Percentiles rank a stretch among this genome's conserved stretches.
phyloP scores from a whole-genome alignment of 1,140 invertebrate genomes.

The Nasonia giraulti region DNA sequence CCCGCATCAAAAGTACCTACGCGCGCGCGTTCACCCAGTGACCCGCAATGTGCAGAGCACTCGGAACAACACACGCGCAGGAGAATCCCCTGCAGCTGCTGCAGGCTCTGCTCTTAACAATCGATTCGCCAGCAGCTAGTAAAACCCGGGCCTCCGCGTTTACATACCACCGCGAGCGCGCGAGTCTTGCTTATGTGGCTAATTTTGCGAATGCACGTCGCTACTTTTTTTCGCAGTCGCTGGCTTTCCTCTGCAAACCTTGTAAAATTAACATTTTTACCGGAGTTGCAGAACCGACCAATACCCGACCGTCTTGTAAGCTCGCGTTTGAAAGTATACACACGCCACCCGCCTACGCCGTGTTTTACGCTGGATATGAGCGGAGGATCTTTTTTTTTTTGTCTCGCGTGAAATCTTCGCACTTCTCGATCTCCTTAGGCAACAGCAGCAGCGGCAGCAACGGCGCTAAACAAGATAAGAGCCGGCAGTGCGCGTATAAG shows the following conservation, averaged over 20 bases:
- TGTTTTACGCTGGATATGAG: background rate
- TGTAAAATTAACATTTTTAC: slow-evolving; percentile 15
- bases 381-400: background rate
- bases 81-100: background rate
- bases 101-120: background rate
- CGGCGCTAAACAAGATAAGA: background rate
- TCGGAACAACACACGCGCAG: background rate
- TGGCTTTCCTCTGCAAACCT: background rate
- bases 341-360: no score
- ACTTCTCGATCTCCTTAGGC: background rate
- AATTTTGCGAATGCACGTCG: background rate
- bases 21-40: slow-evolving; percentile 15
- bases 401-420: no score
- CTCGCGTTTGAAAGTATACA: background rate
- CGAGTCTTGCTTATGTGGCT: background rate
- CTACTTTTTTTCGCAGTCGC: background rate
- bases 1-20: slow-evolving; percentile 13
- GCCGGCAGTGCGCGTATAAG: background rate
- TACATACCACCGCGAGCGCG: background rate
- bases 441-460: background rate
- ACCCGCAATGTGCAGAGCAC: slow-evolving; percentile 8
- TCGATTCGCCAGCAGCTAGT: background rate
- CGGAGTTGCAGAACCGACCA: background rate
- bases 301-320: background rate
- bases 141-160: background rate